Evolutionary conservation across 2,113 vertebrate genomes (phyloP).

Genomic region (Chlorodrepanis virens): DNA sequence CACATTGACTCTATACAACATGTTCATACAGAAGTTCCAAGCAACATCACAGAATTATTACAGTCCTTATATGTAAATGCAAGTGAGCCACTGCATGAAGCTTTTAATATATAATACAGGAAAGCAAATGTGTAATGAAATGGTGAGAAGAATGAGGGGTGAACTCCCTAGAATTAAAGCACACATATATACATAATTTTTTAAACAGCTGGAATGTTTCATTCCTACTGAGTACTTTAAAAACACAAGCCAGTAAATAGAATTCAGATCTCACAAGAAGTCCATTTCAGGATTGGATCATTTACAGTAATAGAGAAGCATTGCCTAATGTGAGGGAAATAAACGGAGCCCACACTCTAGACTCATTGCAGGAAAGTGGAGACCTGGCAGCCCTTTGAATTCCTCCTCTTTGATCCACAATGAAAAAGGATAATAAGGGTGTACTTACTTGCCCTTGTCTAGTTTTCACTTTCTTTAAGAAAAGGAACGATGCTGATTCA

Average conservation of each 20-base stretch:
- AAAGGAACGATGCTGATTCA: conserved; percentile 26
- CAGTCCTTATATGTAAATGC: conserved; percentile 40
- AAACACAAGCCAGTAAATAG: neutral
- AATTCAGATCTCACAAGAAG: conserved; percentile 1
- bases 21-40: conserved; percentile 44
- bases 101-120: conserved; percentile 12
- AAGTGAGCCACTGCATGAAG: conserved; percentile 14
- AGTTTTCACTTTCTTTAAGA: conserved; percentile 38
- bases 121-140: conserved; percentile 22
- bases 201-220: neutral
- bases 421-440: conserved; percentile 25
- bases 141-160: conserved; percentile 16
- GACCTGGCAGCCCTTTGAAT: neutral
- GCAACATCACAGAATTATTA: conserved; percentile 39
- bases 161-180: conserved; percentile 36
- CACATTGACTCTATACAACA: conserved; percentile 29
- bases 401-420: conserved; percentile 46
- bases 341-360: neutral
- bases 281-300: neutral
- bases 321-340: neutral
- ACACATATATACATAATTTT: neutral
- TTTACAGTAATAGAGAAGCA: neutral
- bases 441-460: neutral
- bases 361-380: neutral
- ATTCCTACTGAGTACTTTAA: neutral